Evolutionary conservation across 2,888 invertebrate genomes (phyloP).

Genomic region (Megalurothrips usitatus): DNA sequence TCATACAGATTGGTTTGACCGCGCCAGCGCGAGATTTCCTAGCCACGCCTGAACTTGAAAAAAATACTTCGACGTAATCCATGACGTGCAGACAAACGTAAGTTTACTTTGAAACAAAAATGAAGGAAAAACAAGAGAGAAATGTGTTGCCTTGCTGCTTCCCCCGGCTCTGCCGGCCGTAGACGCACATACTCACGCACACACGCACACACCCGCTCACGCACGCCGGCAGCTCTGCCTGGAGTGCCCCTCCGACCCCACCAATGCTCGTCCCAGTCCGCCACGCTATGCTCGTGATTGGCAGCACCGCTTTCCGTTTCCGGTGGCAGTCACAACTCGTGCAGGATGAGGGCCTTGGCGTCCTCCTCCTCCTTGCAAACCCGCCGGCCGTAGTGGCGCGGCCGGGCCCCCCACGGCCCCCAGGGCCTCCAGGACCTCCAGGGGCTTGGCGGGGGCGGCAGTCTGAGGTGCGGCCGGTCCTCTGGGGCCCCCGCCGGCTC

Average conservation of each 20-base stretch:
- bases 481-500: conserved; percentile 2
- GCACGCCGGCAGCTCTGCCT: neutral
- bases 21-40: too few species aligned
- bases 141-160: too few species aligned
- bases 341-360: conserved; percentile 20
- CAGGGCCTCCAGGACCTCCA: neutral
- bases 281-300: neutral
- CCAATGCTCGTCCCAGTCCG: neutral
- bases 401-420: conserved; percentile 12
- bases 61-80: too few species aligned
- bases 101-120: too few species aligned
- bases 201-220: neutral
- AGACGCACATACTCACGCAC: neutral
- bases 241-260: neutral
- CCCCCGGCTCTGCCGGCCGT: too few species aligned
- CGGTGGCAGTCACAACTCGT: conserved; percentile 22
- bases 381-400: conserved; percentile 5
- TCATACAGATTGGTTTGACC: too few species aligned
- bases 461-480: conserved; percentile 2
- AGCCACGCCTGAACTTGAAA: too few species aligned
- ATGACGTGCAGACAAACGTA: too few species aligned
- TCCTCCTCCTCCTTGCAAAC: neutral
- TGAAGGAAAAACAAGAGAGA: too few species aligned
- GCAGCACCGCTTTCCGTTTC: conserved; percentile 1
- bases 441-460: neutral